Base-by-base conservation (phyloP, 2,888 invertebrate genomes). In the Notodonta ziczac region DNA sequence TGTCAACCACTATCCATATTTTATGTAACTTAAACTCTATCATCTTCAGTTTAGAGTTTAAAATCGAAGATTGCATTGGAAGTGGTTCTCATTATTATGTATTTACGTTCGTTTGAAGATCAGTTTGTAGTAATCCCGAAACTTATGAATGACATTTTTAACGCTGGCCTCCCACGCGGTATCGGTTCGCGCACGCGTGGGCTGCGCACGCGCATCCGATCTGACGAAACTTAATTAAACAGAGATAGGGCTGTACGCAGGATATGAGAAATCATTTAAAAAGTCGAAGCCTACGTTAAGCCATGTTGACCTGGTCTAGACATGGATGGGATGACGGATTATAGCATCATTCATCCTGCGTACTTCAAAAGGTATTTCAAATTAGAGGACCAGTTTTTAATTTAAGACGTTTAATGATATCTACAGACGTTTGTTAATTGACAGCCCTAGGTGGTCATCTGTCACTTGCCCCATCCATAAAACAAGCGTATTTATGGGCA, bases 401-500 rank as follows among this genome's bases (percentile, higher is more conserved):
- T 24, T 24, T 24, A 35, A 7, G 4, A 35, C 6, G 7, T 35
- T 35, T 4, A 35, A 35, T 35, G 4, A 42, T 42, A 10, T 42
- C 42, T 42, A 10, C 4, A 42, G 42, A 46, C 13, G 13, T 10
- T 4, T n/a, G 13, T 46, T 46, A 4, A 5, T 50, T 50, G 16
- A 39, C 24, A 54, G 14, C 54, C 54, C 54, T 54, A 50, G 14
- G 8, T 13, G 39, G 14, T n/a, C 54, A 59, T 67, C 59, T 61
- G 60, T 58, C 57, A 48, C 51, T 61, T 65, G 57, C 32, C 60
- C 54, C 24, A 14, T 40, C 51, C 57, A 57, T 71, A 69, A 71
- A 72, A 66, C 60, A 63, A 62, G 44, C n/a, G 50, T 48, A 52
- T 65, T 66, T 70, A 69, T 66, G 56, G 59, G 12, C 52, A 8